Percentiles rank a stretch among this genome's conserved stretches.
These are phyloP conservation scores for Leistus spinibarbis DNA, from an alignment of 2,888 invertebrate species.

Conservation along the genomic window DNA sequence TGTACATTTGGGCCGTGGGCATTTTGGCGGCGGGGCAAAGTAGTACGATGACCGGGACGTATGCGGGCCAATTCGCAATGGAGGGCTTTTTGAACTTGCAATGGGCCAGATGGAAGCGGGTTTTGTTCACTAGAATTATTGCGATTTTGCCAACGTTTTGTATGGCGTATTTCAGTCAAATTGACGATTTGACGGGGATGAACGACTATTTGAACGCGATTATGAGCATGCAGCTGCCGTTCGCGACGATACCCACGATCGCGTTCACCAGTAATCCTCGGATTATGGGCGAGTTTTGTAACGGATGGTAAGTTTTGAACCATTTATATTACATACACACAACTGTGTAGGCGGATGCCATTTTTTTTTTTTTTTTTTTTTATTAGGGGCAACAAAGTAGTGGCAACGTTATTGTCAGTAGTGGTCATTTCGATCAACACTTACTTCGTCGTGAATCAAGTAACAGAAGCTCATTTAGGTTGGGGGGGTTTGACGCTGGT, in stretches of 20 bases:
- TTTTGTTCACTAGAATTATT: slow-evolving; percentile 80
- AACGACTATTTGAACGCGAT: slow-evolving; percentile 86
- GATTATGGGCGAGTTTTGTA: slow-evolving; percentile 86
- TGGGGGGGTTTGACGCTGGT: slow-evolving; percentile 59
- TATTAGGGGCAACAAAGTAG: slow-evolving; percentile 71
- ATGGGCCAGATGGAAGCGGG: slow-evolving; percentile 87
- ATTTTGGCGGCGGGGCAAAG: slow-evolving; percentile 83
- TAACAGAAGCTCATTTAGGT: slow-evolving; percentile 57
- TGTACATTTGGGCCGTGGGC: slow-evolving; percentile 87
- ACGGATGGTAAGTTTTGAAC: slow-evolving; percentile 69
- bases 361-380: slow-evolving; percentile 42
- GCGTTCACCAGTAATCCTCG: slow-evolving; percentile 80
- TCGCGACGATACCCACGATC: slow-evolving; percentile 84
- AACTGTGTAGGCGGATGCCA: neutral
- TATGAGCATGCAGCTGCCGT: slow-evolving; percentile 86
- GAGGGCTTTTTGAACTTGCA: slow-evolving; percentile 85
- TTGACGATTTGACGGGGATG: slow-evolving; percentile 76
- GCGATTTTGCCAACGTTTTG: slow-evolving; percentile 79
- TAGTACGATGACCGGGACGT: slow-evolving; percentile 77
- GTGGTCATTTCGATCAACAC: slow-evolving; percentile 80
- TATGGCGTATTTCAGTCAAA: slow-evolving; percentile 69
- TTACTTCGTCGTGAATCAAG: slow-evolving; percentile 73
- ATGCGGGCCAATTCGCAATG: slow-evolving; percentile 82
- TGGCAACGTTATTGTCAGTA: slow-evolving; percentile 69
- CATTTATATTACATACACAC: too few species aligned